These are phyloP conservation scores for Pantherophis vulpinus DNA, from an alignment of 2,797 vertebrate species.

Conservation along the genomic window DNA sequence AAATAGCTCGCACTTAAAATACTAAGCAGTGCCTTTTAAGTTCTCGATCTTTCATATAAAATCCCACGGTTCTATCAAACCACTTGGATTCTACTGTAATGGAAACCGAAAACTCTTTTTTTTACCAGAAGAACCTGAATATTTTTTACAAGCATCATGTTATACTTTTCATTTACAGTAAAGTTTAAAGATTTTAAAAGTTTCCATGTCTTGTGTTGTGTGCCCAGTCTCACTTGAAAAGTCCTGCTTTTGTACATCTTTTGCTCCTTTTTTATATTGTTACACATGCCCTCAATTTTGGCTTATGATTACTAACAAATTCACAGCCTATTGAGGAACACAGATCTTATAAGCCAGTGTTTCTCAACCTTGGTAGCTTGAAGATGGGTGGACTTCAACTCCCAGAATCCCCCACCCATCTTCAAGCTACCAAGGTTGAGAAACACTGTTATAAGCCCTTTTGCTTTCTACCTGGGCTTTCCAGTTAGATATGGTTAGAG, in stretches of 20 bases:
- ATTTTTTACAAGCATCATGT: background rate
- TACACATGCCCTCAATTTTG: too few species aligned
- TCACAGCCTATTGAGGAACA: too few species aligned
- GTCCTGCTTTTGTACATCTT: background rate
- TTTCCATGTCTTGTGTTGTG: background rate
- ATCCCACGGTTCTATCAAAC: background rate
- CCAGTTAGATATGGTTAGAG: too few species aligned
- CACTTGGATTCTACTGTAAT: background rate
- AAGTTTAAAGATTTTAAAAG: background rate
- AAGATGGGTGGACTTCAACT: too few species aligned
- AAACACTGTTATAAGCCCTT: too few species aligned
- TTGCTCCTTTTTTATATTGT: background rate
- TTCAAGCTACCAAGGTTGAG: too few species aligned
- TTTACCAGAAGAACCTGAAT: background rate
- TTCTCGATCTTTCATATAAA: background rate
- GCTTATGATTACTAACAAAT: too few species aligned
- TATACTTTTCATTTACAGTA: background rate
- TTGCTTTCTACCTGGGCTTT: too few species aligned
- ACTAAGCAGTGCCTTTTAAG: background rate
- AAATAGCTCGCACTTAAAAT: background rate
- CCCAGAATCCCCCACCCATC: too few species aligned
- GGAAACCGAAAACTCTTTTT: background rate
- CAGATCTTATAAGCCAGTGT: too few species aligned
- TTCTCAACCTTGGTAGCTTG: too few species aligned
- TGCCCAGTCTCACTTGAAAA: background rate